Conservation (phyloP, 2,113 vertebrate genomes). For the Tragelaphus scriptus region DNA sequence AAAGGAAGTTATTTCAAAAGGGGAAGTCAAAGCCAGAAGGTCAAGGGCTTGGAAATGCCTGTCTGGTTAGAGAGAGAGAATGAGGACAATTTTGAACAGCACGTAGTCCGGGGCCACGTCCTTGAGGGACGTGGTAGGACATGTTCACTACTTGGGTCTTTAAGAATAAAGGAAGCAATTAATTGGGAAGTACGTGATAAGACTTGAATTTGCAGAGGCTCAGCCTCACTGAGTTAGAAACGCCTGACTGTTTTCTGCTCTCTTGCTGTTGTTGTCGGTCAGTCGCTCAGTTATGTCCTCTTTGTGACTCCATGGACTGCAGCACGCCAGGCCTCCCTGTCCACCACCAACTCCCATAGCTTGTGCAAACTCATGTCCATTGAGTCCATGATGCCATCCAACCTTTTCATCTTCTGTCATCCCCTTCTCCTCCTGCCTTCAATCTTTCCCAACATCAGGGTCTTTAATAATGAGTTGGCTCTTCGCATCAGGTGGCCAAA, state of each 20-base stretch:
- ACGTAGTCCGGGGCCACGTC: neutral
- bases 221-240: neutral
- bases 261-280: neutral
- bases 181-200: neutral
- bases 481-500: neutral
- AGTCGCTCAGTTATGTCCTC: neutral
- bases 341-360: neutral
- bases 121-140: neutral
- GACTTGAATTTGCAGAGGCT: neutral
- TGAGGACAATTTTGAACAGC: neutral
- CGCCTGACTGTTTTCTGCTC: neutral
- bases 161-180: neutral
- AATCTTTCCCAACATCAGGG: neutral
- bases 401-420: neutral
- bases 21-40: neutral
- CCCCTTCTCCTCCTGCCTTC: neutral
- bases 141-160: neutral
- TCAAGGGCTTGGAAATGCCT: neutral
- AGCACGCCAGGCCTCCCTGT: neutral
- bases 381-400: neutral
- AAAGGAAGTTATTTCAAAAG: neutral
- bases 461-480: neutral
- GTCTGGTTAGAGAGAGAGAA: neutral
- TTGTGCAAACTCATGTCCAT: neutral
- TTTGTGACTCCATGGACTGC: neutral